These are phyloP conservation scores for Cetoscarus ocellatus DNA, from an alignment of 2,797 vertebrate genomes.

Conservation along the genomic window DNA sequence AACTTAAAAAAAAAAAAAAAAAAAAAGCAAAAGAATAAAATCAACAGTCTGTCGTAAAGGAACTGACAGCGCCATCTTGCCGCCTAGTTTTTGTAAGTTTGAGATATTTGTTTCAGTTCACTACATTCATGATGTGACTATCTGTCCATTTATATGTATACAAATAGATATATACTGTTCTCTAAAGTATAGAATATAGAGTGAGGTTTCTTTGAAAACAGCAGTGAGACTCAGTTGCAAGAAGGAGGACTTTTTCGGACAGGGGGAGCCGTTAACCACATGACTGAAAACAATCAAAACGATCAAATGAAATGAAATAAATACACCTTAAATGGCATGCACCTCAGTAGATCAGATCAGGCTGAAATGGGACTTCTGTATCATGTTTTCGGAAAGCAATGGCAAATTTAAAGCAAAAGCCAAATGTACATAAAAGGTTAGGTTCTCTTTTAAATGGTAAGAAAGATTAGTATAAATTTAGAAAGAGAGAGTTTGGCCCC, in stretches of 20 bases:
- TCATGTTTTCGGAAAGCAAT: neutral
- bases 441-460: neutral
- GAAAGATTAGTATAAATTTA: constrained; percentile 33
- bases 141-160: constrained; percentile 47
- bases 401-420: constrained; percentile 6
- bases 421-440: constrained; percentile 1
- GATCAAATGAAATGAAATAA: constrained; percentile 61
- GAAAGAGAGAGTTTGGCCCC: constrained; percentile 38
- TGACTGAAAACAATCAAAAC: constrained; percentile 50
- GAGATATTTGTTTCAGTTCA: constrained; percentile 50
- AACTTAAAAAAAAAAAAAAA: constrained; percentile 38
- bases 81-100: constrained; percentile 29
- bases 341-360: constrained; percentile 68
- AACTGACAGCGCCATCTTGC: constrained; percentile 39
- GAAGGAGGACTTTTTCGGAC: constrained; percentile 76
- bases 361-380: constrained; percentile 46
- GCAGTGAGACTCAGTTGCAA: constrained; percentile 63
- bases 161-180: constrained; percentile 48
- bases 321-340: constrained; percentile 81
- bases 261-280: constrained; percentile 81
- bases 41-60: constrained; percentile 66
- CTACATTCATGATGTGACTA: constrained; percentile 76
- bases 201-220: constrained; percentile 51
- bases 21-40: constrained; percentile 39
- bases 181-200: constrained; percentile 41